phyloP scores from a whole-genome alignment of 1,140 invertebrate genomes.

The Temnothorax curvispinosus region DNA sequence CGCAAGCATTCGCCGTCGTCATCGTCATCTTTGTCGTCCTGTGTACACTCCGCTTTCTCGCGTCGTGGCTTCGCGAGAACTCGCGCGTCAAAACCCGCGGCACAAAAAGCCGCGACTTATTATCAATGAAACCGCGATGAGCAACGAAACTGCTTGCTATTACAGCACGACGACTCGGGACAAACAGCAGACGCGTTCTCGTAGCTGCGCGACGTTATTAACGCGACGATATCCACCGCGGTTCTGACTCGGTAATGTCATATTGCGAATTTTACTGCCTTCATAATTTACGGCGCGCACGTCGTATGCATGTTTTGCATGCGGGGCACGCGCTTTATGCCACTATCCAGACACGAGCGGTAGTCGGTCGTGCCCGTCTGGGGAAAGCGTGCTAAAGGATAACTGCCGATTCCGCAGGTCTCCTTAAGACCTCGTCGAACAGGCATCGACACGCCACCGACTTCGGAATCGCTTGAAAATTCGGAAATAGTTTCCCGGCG shows the following conservation, averaged over 20 bases:
- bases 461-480: constrained; percentile 77
- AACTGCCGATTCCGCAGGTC: constrained; percentile 64
- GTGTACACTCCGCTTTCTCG: not conserved
- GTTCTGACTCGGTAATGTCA: constrained; percentile 22
- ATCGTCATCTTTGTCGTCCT: not conserved
- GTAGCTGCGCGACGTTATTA: constrained; percentile 24
- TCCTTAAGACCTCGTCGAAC: constrained; percentile 49
- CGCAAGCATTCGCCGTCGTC: not conserved
- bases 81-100: not conserved
- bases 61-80: not conserved
- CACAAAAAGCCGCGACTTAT: constrained; percentile 16
- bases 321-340: constrained; percentile 33
- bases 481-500: constrained; percentile 77
- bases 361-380: constrained; percentile 2
- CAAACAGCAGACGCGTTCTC: not conserved
- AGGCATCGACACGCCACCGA: constrained; percentile 69
- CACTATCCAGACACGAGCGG: constrained; percentile 36
- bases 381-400: not conserved
- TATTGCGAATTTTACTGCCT: constrained; percentile 39
- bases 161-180: constrained; percentile 9
- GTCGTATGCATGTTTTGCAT: constrained; percentile 17
- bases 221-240: constrained; percentile 3
- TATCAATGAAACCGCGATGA: constrained; percentile 23
- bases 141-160: not conserved
- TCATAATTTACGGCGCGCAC: constrained; percentile 46